Evolutionary conservation across 2,797 vertebrate genomes (phyloP).

Genomic region (Sternarchorhynchus goeldii): DNA sequence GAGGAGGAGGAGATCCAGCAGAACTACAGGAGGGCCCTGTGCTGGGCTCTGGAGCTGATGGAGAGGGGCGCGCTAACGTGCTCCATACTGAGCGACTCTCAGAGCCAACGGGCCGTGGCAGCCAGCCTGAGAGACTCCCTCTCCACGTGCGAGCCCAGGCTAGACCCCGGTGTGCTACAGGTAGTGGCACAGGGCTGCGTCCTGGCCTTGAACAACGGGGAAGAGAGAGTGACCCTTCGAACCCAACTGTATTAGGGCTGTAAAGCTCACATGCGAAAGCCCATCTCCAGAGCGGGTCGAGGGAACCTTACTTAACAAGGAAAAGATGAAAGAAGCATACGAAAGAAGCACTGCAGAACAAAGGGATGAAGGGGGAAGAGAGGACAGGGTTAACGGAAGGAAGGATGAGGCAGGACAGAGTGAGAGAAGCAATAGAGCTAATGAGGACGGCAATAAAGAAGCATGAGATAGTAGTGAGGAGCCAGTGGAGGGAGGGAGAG

Average conservation of each 20-base stretch:
- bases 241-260: slow-evolving; percentile 42
- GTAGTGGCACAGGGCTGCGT: slow-evolving; percentile 29
- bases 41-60: slow-evolving; percentile 50
- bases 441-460: neutral
- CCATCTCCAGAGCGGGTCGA: slow-evolving; percentile 17
- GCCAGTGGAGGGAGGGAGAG: slow-evolving; percentile 12
- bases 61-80: slow-evolving; percentile 42
- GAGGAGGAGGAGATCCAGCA: slow-evolving; percentile 46
- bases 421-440: neutral
- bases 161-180: slow-evolving; percentile 37
- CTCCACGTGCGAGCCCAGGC: slow-evolving; percentile 23
- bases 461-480: slow-evolving; percentile 7
- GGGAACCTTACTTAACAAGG: slow-evolving; percentile 20
- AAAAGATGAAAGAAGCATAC: neutral
- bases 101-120: slow-evolving; percentile 37
- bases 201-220: slow-evolving; percentile 41
- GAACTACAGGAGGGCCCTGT: slow-evolving; percentile 50
- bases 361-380: slow-evolving; percentile 9
- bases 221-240: slow-evolving; percentile 52
- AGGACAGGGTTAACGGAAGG: slow-evolving; percentile 5
- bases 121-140: slow-evolving; percentile 47
- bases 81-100: slow-evolving; percentile 37
- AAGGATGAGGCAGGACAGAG: neutral
- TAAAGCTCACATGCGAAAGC: slow-evolving; percentile 37
- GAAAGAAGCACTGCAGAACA: slow-evolving; percentile 19